Conservation (phyloP, 2,797 vertebrate genomes). For the Nannoperca australis region DNA sequence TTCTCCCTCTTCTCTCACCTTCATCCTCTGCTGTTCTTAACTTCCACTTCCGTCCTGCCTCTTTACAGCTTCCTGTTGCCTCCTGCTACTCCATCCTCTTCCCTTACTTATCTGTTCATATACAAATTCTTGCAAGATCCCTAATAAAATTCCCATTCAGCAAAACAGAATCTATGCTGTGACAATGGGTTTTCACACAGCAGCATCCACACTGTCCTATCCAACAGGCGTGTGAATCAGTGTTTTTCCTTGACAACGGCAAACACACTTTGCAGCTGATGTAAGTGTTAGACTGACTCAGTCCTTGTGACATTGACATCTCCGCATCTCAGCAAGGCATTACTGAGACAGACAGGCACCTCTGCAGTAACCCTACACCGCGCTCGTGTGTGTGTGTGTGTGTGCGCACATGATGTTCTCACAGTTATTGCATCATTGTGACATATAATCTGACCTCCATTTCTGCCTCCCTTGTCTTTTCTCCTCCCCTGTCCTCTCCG, state of each 20-base stretch:
- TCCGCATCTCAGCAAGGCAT: conserved; percentile 58
- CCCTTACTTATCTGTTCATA: not conserved
- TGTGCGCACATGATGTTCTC: conserved; percentile 42
- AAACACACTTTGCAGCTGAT: conserved; percentile 57
- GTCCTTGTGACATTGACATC: conserved; percentile 75
- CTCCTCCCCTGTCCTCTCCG: conserved; percentile 6
- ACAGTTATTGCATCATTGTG: conserved; percentile 71
- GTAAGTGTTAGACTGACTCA: conserved; percentile 56
- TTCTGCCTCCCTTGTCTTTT: conserved; percentile 25
- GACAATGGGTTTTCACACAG: conserved; percentile 14
- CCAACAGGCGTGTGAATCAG: not conserved
- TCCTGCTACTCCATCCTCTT: accelerated
- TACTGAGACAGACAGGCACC: conserved; percentile 77
- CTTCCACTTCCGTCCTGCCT: not conserved
- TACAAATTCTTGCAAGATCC: not conserved
- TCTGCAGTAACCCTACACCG: conserved; percentile 74
- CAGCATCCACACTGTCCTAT: not conserved
- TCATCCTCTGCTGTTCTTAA: conserved; percentile 2
- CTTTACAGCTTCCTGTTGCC: not conserved
- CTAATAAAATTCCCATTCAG: not conserved
- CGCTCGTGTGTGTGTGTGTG: conserved; percentile 22
- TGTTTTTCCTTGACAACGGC: conserved; percentile 47
- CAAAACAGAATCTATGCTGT: not conserved
- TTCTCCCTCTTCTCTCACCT: conserved; percentile 5
- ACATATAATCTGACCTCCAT: conserved; percentile 60